Base-by-base conservation (phyloP, 2,113 vertebrate species). In the Euleptes europaea region DNA sequence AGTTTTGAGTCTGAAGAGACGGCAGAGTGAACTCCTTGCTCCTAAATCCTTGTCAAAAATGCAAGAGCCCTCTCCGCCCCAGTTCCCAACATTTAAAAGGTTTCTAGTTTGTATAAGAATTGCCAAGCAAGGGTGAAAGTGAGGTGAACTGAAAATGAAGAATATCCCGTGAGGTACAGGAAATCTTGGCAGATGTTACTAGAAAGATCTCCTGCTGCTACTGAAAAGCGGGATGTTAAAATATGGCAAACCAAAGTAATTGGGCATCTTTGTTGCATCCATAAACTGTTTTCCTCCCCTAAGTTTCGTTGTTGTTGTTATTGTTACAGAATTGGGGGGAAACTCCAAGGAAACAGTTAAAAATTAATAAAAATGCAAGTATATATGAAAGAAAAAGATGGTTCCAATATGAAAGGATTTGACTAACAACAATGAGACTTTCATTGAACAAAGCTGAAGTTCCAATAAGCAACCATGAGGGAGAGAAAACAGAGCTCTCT, bases 61-160 rank as follows among this genome's bases (percentile, higher is more conserved):
- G 1, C 11, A 35, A 47, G 67, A 63, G 42, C 13, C n/a, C 69
- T 47, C 63, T 77, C 57, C 21, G 17, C 69, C 26, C 38, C 28
- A 33, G 3, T 47, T 74, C 21, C 44, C 54, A 86, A 40, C 70
- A 74, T 80, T 80, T 65, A 80, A 65, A 83, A n/a, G 40, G 38
- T 73, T 78, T 80, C 33, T 65, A 40, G n/a, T 66, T 82, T 66
- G 77, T 85, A 49, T 72, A 63, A 72, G 67, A 85, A 31, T 65
- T 80, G 67, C 57, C 76, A 85, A 65, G 31, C 5, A 35, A 85
- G 76, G 67, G 67, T 73, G 84, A 86, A 86, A 86, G 70, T 86
- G 84, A 86, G 78, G 40, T 80, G 77, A 79, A 72, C 66, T 79
- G 70, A 65, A 80, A 54, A 80, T 40, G 33, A 63, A 78, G 66